These are phyloP conservation scores for Hydrozoanthus tunicans DNA, from an alignment of 64 coral and sea anemone species.

Conservation along the genomic window DNA sequence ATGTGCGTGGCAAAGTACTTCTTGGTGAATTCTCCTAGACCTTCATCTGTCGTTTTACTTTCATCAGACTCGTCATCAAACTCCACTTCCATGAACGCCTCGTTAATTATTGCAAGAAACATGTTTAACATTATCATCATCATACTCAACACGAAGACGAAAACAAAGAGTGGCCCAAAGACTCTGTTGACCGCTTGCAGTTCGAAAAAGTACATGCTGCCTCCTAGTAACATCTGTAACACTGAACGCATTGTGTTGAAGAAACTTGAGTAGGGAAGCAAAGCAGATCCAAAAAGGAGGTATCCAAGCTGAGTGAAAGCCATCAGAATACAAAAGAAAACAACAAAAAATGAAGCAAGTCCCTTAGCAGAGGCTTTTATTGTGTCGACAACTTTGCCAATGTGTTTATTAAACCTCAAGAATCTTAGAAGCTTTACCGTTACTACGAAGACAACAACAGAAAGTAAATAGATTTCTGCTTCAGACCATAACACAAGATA, in stretches of 20 bases:
- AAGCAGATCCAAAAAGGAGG: conserved; percentile 8
- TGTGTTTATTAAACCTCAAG: conserved; percentile 2
- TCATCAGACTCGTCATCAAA: not conserved
- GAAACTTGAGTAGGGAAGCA: conserved; percentile 23
- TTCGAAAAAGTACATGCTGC: conserved; percentile 45
- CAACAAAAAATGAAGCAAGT: conserved; percentile 42
- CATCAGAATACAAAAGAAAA: conserved; percentile 33
- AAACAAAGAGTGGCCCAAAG: conserved; percentile 25
- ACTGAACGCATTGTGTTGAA: conserved; percentile 47
- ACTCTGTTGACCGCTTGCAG: conserved; percentile 16
- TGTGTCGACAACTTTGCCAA: conserved; percentile 11
- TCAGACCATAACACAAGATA: conserved; percentile 52
- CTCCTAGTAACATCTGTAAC: conserved; percentile 45
- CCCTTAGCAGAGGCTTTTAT: conserved; percentile 16
- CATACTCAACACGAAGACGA: conserved; percentile 17
- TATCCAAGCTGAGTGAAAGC: conserved; percentile 41
- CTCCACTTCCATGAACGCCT: not conserved
- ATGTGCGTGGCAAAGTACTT: not conserved
- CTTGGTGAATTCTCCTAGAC: conserved; percentile 10
- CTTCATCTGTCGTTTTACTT: not conserved
- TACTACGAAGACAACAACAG: conserved; percentile 46
- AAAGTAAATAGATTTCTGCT: conserved; percentile 30
- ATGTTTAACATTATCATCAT: conserved; percentile 38
- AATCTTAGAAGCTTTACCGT: conserved; percentile 45
- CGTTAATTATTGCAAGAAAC: conserved; percentile 52